Evolutionary conservation across 2,797 vertebrate species (phyloP).

Genomic region (Manis pentadactyla): DNA sequence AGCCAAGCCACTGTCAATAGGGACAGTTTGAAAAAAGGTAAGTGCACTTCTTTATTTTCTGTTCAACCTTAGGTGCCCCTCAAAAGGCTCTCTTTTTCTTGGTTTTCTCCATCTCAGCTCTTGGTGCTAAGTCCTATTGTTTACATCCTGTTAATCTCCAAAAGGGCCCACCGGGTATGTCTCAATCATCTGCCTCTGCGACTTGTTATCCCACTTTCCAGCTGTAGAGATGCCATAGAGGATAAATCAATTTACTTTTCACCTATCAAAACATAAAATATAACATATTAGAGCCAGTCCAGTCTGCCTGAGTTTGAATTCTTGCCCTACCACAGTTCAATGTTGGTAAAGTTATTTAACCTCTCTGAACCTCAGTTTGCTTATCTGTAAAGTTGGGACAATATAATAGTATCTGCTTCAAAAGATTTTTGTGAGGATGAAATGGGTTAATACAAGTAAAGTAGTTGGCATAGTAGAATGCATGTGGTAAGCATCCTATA

Average conservation of each 20-base stretch:
- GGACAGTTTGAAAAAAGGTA: background rate
- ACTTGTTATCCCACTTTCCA: background rate
- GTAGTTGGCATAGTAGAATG: background rate
- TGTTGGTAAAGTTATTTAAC: background rate
- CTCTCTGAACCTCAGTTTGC: constrained; percentile 11
- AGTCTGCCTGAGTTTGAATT: constrained; percentile 14
- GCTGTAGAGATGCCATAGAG: background rate
- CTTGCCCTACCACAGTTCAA: background rate
- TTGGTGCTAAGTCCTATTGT: background rate
- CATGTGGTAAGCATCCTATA: background rate
- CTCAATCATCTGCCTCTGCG: background rate
- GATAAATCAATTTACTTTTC: background rate
- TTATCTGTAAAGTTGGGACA: constrained; percentile 28
- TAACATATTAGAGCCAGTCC: background rate
- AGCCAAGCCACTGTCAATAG: background rate
- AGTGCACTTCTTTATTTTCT: background rate
- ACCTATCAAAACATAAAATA: background rate
- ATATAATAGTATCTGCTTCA: background rate
- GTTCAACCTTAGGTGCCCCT: background rate
- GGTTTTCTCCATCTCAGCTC: background rate
- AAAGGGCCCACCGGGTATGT: background rate
- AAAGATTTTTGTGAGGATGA: background rate
- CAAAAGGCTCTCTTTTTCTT: background rate
- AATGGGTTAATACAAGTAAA: background rate
- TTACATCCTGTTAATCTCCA: background rate